Conservation (phyloP, 2,797 vertebrate genomes). For the Botia almorhae region DNA sequence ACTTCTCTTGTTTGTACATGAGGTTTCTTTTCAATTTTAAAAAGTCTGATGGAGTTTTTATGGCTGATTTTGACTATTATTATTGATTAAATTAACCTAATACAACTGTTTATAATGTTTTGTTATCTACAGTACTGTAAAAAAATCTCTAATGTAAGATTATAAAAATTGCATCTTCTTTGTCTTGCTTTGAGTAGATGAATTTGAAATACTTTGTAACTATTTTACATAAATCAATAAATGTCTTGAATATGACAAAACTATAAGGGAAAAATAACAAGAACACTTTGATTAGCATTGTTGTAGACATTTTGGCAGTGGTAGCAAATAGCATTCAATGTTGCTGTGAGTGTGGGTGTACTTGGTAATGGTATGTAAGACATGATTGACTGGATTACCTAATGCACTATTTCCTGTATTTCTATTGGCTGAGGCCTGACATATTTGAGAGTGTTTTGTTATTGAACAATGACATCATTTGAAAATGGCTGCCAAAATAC, state of each 20-base stretch:
- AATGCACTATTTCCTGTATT: constrained; percentile 64
- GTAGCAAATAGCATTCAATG: constrained; percentile 25
- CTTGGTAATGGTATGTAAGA: constrained; percentile 53
- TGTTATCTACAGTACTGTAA: too few relatives aligned
- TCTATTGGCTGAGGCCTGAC: constrained; percentile 61
- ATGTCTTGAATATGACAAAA: constrained; percentile 41
- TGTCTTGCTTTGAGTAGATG: background rate
- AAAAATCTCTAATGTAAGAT: background rate
- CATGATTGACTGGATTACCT: constrained; percentile 61
- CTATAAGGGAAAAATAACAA: constrained; percentile 17
- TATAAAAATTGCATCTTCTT: background rate
- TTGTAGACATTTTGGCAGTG: constrained; percentile 28
- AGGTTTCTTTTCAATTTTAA: background rate
- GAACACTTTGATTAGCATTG: constrained; percentile 28
- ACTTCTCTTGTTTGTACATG: background rate
- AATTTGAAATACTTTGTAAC: constrained; percentile 11
- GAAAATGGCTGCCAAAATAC: constrained; percentile 76
- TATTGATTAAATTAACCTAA: too few relatives aligned
- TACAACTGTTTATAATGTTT: too few relatives aligned
- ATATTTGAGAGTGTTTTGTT: constrained; percentile 73
- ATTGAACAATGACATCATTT: constrained; percentile 80
- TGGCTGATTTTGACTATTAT: too few relatives aligned
- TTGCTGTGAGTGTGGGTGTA: constrained; percentile 45
- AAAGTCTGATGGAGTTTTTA: background rate
- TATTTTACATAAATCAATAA: constrained; percentile 8